Conservation (phyloP, 2,113 vertebrate species). For the Cololabis saira region DNA sequence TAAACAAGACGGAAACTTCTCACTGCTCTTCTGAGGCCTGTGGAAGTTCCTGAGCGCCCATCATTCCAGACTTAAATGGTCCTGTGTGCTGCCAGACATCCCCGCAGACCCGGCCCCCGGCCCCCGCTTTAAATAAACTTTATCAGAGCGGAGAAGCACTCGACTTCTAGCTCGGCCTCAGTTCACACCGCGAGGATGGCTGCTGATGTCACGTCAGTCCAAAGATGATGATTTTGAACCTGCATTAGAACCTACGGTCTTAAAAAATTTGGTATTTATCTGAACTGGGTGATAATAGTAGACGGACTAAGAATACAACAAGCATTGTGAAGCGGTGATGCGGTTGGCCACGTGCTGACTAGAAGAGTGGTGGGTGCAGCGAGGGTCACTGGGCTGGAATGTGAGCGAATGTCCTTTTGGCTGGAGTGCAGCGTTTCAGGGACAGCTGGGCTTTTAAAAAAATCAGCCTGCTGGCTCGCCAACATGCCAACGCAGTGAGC, state of each 20-base stretch:
- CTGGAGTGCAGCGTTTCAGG: constrained; percentile 32
- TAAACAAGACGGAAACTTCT: constrained; percentile 9
- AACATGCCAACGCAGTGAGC: constrained; percentile 31
- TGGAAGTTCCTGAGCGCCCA: constrained; percentile 4
- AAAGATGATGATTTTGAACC: too few species aligned
- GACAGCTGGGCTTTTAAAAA: constrained; percentile 66
- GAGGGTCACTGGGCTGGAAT: constrained; percentile 71
- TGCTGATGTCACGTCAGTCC: too few species aligned
- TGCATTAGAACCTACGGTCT: too few species aligned
- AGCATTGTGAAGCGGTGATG: constrained; percentile 47
- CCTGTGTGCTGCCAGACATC: neutral
- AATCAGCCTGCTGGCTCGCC: constrained; percentile 15
- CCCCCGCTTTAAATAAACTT: constrained; percentile 64
- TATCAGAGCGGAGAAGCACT: constrained; percentile 47
- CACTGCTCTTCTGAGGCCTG: constrained; percentile 14
- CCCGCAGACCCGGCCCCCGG: neutral
- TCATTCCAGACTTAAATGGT: constrained; percentile 26
- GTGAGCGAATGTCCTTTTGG: constrained; percentile 70
- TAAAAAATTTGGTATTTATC: too few species aligned
- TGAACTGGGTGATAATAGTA: constrained; percentile 38
- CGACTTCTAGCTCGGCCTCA: too few species aligned
- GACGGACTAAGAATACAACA: constrained; percentile 43
- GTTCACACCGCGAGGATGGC: too few species aligned
- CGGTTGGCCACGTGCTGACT: constrained; percentile 37
- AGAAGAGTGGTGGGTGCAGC: constrained; percentile 36